Percentiles rank a stretch among this genome's conserved stretches.
These are phyloP conservation scores for Psammodynastes pulverulentus DNA, from an alignment of 2,113 vertebrate genomes.

Conservation along the genomic window DNA sequence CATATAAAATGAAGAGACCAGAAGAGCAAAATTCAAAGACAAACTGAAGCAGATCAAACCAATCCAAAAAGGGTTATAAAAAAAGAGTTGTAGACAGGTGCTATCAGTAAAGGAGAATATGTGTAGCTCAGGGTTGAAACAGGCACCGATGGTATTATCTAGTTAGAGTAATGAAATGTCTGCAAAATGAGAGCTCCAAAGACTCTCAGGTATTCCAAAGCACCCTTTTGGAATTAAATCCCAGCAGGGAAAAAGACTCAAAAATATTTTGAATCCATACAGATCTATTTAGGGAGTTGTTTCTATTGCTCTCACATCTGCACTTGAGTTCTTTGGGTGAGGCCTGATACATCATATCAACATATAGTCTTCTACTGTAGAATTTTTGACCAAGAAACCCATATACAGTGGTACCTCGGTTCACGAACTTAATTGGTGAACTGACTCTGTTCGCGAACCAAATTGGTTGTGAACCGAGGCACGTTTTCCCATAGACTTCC, in stretches of 20 bases:
- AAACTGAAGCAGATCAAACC: not conserved
- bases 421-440: no score
- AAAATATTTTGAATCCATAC: not conserved
- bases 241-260: not conserved
- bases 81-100: not conserved
- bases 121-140: not conserved
- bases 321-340: not conserved
- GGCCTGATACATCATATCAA: not conserved
- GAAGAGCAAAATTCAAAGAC: not conserved
- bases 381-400: not conserved
- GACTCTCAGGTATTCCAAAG: not conserved
- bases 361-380: not conserved
- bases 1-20: not conserved
- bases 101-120: not conserved
- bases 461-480: no score
- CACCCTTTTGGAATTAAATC: not conserved
- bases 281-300: not conserved
- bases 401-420: no score
- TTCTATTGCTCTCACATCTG: not conserved
- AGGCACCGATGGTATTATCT: not conserved
- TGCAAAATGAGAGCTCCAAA: not conserved
- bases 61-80: not conserved
- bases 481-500: no score
- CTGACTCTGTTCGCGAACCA: no score
- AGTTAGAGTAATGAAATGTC: not conserved